Evolutionary conservation across 1,140 invertebrate species (phyloP), one percentile per base, ranked within the genome.

Genomic region (Adelges cooleyi): DNA sequence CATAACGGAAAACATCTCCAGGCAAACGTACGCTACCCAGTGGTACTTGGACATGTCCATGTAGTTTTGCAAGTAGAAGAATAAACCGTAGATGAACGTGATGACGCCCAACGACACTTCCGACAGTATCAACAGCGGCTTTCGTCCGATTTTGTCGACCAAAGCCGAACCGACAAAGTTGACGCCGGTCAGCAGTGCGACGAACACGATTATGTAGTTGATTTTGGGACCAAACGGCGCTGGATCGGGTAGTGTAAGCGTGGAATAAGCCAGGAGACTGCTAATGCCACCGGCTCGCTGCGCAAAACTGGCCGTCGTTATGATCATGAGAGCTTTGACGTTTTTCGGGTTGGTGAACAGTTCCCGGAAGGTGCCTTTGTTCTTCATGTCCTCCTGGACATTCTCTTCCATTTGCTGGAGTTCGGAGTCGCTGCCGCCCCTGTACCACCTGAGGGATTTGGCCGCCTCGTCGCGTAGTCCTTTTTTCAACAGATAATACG

Each of bases 271-370:
- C 67, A 84, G 81, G n/a, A 90, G 79, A 1, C 84, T 83, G 53
- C 85, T 86, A 18, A 87, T 82, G 2, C 87, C 85, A 59, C 82
- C 86, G 13, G 87, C 77, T 70, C 89, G 84, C 73, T 90, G 86
- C 18, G 86, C 83, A 8, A 83, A 75, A 70, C 85, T 84, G 44
- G 89, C 75, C n/a, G 80, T 75, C 48, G 84, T 71, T 22, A 83
- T 76, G 49, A 89, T 81, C 9, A 81, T 72, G 10, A 90, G 73
- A 0, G 84, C 85, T 66, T 79, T 81, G 33, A 80, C 74, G 25
- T 68, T 49, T 8, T 48, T 52, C 2, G 33, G 44, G 36, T 56
- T 66, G 1, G 65, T 3, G 18, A 68, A 66, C 13, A 70, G 44
- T 29, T 68, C 66, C 2, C 27, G 17, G 29, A 67, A 69, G 18